Conservation (phyloP, 2,113 vertebrate species). For the Halcyon senegalensis region DNA sequence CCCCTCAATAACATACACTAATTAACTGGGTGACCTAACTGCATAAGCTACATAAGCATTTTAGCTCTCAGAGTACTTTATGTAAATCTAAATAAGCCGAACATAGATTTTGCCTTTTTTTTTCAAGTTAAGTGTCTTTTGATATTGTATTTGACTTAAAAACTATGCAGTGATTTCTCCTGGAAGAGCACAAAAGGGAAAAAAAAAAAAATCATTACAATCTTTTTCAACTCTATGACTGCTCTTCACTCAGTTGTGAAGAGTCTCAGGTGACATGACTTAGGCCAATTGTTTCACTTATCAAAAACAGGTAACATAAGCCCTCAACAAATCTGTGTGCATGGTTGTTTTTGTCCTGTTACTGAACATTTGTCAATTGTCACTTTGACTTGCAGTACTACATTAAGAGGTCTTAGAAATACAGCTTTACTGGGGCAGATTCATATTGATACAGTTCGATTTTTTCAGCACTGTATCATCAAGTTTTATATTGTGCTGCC, state of each 20-base stretch:
- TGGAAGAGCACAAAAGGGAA: slow-evolving; percentile 1
- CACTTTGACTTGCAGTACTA: slow-evolving; percentile 55
- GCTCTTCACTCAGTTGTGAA: slow-evolving; percentile 24
- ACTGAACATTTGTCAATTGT: slow-evolving; percentile 59
- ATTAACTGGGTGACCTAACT: background rate
- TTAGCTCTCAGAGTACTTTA: background rate
- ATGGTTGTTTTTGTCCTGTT: slow-evolving; percentile 64
- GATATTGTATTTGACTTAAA: slow-evolving; percentile 52
- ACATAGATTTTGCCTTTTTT: background rate
- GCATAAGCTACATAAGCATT: background rate
- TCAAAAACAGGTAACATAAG: slow-evolving; percentile 66
- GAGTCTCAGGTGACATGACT: slow-evolving; percentile 55
- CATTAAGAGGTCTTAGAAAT: slow-evolving; percentile 59
- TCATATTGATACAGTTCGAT: background rate
- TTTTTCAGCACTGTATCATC: background rate
- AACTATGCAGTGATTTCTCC: slow-evolving; percentile 21
- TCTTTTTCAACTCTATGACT: slow-evolving; percentile 36
- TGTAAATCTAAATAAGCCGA: slow-evolving; percentile 29
- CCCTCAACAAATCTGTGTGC: slow-evolving; percentile 55
- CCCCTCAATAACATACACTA: background rate
- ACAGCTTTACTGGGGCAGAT: slow-evolving; percentile 37
- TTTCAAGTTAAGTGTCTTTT: slow-evolving; percentile 8
- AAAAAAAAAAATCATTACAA: slow-evolving; percentile 39
- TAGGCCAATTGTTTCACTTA: slow-evolving; percentile 68
- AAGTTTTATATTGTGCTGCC: background rate